Evolutionary conservation across 1,140 invertebrate species (phyloP).

Genomic region (Acromyrmex charruanus): DNA sequence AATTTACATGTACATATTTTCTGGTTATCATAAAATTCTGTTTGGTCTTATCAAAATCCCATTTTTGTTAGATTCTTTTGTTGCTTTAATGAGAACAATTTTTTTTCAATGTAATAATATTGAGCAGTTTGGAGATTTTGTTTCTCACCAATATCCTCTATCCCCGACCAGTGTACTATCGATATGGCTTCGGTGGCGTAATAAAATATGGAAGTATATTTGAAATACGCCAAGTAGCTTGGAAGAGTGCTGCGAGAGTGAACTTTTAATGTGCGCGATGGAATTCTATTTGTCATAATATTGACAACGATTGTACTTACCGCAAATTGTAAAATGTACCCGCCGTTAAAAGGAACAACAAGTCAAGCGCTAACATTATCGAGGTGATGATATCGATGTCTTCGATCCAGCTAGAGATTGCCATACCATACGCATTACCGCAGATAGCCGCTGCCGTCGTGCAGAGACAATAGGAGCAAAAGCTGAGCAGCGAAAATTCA

Average conservation of each 20-base stretch:
- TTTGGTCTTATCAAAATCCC: too few relatives aligned
- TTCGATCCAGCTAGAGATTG: slow-evolving; percentile 69
- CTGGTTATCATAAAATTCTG: too few relatives aligned
- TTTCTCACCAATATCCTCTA: slow-evolving; percentile 73
- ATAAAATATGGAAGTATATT: slow-evolving; percentile 88
- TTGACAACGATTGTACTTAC: slow-evolving; percentile 34
- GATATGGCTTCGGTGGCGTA: slow-evolving; percentile 86
- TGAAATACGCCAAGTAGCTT: slow-evolving; percentile 85
- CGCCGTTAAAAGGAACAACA: slow-evolving; percentile 72
- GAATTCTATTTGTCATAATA: slow-evolving; percentile 2
- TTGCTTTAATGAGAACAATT: too few relatives aligned
- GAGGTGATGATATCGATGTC: slow-evolving; percentile 61
- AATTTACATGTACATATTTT: too few relatives aligned
- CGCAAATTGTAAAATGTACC: slow-evolving; percentile 77
- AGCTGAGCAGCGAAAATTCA: slow-evolving; percentile 8
- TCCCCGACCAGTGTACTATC: slow-evolving; percentile 86
- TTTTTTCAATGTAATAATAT: not conserved
- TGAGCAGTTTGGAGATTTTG: not conserved
- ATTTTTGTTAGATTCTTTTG: too few relatives aligned
- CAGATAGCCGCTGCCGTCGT: slow-evolving; percentile 60
- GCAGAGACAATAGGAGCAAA: slow-evolving; percentile 56
- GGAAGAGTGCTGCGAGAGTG: slow-evolving; percentile 81
- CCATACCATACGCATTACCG: slow-evolving; percentile 67
- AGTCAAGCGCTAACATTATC: slow-evolving; percentile 74
- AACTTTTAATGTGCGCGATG: not conserved